A percentile compares a stretch with the other conserved stretches of the same genome.
phyloP scores from a whole-genome alignment of 1,140 invertebrate genomes.

The Diorhabda carinulata region DNA sequence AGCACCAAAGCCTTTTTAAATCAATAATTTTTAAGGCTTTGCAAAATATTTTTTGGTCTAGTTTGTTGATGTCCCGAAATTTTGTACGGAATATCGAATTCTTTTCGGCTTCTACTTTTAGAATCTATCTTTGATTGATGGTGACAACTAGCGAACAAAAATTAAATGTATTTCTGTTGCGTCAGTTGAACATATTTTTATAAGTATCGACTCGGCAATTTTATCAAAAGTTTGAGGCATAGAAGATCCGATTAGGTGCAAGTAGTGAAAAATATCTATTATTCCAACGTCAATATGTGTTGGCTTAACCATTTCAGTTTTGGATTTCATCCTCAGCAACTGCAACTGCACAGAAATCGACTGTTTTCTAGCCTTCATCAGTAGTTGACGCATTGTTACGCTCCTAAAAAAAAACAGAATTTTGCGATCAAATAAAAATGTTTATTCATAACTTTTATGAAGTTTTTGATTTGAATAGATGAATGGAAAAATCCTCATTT shows the following conservation, averaged over 20 bases:
- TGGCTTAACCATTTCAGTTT: not conserved
- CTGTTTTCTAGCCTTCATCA: slow-evolving; percentile 10
- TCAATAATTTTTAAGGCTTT: slow-evolving; percentile 40
- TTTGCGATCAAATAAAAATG: slow-evolving; percentile 11
- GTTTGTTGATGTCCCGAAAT: slow-evolving; percentile 39
- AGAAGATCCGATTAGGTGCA: not conserved
- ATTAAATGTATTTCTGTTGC: slow-evolving; percentile 37
- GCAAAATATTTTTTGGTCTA: slow-evolving; percentile 38
- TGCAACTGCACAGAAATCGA: slow-evolving; percentile 11
- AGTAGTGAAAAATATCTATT: not conserved
- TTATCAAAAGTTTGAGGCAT: not conserved
- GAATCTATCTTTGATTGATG: slow-evolving; percentile 46
- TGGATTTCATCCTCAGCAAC: slow-evolving; percentile 8
- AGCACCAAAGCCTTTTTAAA: slow-evolving; percentile 41
- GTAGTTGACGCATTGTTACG: slow-evolving; percentile 12
- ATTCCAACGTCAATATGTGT: not conserved
- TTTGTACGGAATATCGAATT: slow-evolving; percentile 38
- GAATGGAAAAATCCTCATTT: slow-evolving; percentile 12
- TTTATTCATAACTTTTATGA: slow-evolving; percentile 12
- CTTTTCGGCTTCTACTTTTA: slow-evolving; percentile 37
- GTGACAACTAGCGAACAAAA: slow-evolving; percentile 42
- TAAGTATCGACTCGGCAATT: slow-evolving; percentile 12
- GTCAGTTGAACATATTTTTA: not conserved
- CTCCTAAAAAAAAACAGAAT: slow-evolving; percentile 15
- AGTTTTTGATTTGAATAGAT: slow-evolving; percentile 11